A percentile compares a stretch with the other conserved stretches of the same genome.
These are phyloP conservation scores for Babyrousa celebensis DNA, from an alignment of 2,797 vertebrate species.

Conservation along the genomic window DNA sequence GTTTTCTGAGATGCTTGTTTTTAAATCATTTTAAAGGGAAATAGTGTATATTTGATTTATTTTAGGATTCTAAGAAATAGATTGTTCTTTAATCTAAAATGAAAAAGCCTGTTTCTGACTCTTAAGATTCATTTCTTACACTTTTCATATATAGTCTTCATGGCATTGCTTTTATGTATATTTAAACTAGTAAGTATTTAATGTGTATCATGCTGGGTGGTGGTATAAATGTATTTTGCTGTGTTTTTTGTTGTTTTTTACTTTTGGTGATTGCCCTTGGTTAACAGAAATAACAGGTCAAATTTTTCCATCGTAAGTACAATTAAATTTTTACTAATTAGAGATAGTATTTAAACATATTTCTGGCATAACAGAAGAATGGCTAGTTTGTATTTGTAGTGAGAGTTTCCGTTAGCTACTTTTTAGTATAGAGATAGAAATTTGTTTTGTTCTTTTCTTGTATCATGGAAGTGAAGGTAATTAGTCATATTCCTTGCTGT, in stretches of 20 bases:
- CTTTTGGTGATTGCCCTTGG: conserved; percentile 35
- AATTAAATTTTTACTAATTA: conserved; percentile 65
- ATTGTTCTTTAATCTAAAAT: conserved; percentile 51
- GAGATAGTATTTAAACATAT: conserved; percentile 48
- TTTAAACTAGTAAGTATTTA: conserved; percentile 58
- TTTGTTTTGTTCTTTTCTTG: conserved; percentile 55
- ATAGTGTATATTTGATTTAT: conserved; percentile 39
- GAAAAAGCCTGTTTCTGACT: background rate
- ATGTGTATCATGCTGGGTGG: background rate
- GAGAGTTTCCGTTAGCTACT: conserved; percentile 54
- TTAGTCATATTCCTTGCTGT: conserved; percentile 40
- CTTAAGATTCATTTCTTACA: conserved; percentile 41
- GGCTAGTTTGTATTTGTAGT: conserved; percentile 56
- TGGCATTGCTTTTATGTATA: conserved; percentile 54
- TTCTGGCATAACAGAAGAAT: conserved; percentile 63
- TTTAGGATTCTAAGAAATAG: conserved; percentile 70
- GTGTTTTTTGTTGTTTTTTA: conserved; percentile 38
- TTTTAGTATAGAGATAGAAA: conserved; percentile 52
- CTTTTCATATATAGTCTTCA: conserved; percentile 15
- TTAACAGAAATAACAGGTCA: conserved; percentile 64
- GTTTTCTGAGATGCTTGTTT: conserved; percentile 61
- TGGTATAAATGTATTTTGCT: conserved; percentile 27
- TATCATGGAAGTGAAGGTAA: conserved; percentile 40
- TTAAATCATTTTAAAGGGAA: conserved; percentile 2
- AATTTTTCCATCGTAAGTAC: conserved; percentile 52